Percentiles rank a stretch among this genome's conserved stretches.
Evolutionary conservation across 2,888 invertebrate species (phyloP).

Genomic region (Xestobium rufovillosum): DNA sequence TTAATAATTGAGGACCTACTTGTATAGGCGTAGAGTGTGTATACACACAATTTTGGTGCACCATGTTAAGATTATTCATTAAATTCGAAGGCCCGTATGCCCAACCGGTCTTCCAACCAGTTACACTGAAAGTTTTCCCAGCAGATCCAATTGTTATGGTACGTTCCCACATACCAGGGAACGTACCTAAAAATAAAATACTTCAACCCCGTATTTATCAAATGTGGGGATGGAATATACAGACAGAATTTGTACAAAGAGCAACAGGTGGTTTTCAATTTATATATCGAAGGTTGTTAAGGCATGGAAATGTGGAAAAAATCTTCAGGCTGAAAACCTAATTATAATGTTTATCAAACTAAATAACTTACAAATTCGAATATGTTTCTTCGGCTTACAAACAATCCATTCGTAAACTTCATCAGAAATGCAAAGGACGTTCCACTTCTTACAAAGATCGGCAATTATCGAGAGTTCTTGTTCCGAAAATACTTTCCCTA

Average conservation of each 20-base stretch:
- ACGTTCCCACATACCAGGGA: conserved; percentile 97
- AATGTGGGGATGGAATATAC: no score
- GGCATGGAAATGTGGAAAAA: no score
- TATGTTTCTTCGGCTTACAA: conserved; percentile 72
- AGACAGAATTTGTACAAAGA: no score
- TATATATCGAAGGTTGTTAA: no score
- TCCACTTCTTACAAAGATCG: conserved; percentile 82
- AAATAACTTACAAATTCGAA: conserved; percentile 74
- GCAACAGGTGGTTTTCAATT: no score
- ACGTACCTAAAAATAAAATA: conserved; percentile 61
- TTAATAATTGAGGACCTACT: conserved; percentile 43
- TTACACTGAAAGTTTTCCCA: conserved; percentile 96
- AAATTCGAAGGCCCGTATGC: conserved; percentile 82
- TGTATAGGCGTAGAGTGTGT: conserved; percentile 85
- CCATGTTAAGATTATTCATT: conserved; percentile 71
- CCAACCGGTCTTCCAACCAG: conserved; percentile 98
- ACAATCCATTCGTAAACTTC: conserved; percentile 99
- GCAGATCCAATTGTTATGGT: conserved; percentile 96
- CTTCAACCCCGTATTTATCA: no score
- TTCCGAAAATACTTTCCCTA: conserved; percentile 79
- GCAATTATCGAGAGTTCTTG: conserved; percentile 73
- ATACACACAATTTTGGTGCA: conserved; percentile 93
- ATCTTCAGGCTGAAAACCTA: no score
- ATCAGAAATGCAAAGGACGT: conserved; percentile 87
- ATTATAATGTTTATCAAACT: no score